These are phyloP conservation scores for Turdus rufiventris DNA, from an alignment of 2,113 vertebrate species.

Conservation along the genomic window DNA sequence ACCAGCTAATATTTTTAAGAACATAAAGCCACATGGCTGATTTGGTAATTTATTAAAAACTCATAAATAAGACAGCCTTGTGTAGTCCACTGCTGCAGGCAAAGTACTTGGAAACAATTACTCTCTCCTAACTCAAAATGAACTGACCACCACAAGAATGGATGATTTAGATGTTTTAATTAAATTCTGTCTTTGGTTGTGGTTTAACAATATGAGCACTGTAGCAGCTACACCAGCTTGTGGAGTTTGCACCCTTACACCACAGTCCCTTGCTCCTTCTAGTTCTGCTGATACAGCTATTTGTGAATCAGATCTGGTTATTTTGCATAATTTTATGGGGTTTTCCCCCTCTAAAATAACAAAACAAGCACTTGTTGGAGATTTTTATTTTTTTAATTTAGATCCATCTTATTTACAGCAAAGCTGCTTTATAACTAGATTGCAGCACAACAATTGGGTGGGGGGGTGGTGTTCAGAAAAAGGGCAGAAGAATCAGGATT, in stretches of 20 bases:
- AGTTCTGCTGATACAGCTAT: not conserved
- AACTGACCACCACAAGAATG: conserved; percentile 11
- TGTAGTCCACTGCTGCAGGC: not conserved
- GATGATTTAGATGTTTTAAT: conserved; percentile 9
- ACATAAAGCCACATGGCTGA: not conserved
- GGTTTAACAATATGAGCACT: not conserved
- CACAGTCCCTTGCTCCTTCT: not conserved
- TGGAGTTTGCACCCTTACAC: not conserved
- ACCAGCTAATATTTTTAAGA: not conserved
- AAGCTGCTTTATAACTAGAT: not conserved
- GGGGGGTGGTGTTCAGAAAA: not conserved
- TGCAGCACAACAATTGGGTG: not conserved
- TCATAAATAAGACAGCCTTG: not conserved
- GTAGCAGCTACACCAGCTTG: not conserved
- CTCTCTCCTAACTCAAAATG: not conserved
- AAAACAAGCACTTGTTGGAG: not conserved
- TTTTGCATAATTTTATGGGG: not conserved
- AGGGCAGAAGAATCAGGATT: not conserved
- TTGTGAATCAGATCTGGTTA: not conserved
- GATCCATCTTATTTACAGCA: not conserved
- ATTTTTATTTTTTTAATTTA: not conserved
- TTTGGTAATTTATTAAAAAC: not conserved
- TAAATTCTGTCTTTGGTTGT: conserved; percentile 20
- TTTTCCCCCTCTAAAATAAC: not conserved
- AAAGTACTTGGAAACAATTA: not conserved